phyloP scores from a whole-genome alignment of 1,140 invertebrate genomes.

The Anagrus nilaparvatae region DNA sequence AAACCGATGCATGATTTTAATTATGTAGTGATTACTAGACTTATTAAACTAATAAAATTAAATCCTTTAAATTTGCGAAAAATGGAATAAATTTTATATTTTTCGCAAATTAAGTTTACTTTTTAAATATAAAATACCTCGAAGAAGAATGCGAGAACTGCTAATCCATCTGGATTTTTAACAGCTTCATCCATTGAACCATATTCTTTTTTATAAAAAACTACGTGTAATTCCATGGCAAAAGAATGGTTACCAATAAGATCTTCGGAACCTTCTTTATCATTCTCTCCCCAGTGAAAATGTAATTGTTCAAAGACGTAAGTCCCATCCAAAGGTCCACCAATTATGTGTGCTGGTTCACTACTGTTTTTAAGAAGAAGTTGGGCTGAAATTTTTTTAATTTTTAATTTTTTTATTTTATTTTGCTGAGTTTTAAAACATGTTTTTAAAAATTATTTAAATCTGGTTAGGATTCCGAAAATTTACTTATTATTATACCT shows the following conservation, averaged over 20 bases:
- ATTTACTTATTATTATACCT: neutral
- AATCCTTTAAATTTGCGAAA: no score
- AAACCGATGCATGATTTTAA: no score
- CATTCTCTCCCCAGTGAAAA: constrained; percentile 71
- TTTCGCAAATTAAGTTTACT: no score
- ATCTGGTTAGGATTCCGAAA: neutral
- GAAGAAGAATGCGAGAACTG: constrained; percentile 76
- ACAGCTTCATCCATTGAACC: constrained; percentile 51
- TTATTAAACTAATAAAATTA: no score
- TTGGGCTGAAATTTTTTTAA: constrained; percentile 2
- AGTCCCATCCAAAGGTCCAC: constrained; percentile 55
- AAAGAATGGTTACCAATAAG: constrained; percentile 57
- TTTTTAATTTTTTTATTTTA: neutral
- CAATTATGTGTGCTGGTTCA: constrained; percentile 45
- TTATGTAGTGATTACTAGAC: no score
- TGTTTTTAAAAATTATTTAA: neutral
- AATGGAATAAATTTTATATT: no score
- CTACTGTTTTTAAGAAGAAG: constrained; percentile 45
- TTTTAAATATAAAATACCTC: no score
- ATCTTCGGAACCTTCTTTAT: constrained; percentile 78
- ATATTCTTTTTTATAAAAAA: constrained; percentile 71
- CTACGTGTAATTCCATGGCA: constrained; percentile 76
- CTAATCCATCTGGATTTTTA: constrained; percentile 59
- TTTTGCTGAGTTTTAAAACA: neutral
- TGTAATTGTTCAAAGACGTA: constrained; percentile 78